phyloP scores from a whole-genome alignment of 2,113 vertebrate species.

The Trogon surrucura region DNA sequence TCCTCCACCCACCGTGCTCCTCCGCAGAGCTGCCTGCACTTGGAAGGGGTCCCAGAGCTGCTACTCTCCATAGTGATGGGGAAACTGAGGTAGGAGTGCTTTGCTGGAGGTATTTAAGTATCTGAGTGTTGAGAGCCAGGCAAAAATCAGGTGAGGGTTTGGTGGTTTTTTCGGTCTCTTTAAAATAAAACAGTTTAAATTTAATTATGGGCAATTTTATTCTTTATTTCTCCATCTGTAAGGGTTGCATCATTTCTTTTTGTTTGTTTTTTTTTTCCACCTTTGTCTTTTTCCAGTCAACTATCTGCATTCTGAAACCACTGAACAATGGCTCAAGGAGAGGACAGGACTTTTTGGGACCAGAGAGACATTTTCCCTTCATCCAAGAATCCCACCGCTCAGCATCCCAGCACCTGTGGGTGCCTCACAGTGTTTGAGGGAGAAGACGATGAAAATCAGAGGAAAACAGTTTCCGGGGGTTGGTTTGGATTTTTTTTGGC shows the following conservation, averaged over 20 bases:
- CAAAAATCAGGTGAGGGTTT: neutral
- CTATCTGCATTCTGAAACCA: neutral
- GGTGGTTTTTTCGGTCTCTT: neutral
- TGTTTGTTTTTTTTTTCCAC: neutral
- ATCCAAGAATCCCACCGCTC: rapidly evolving
- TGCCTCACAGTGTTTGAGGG: neutral
- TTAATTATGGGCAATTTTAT: neutral
- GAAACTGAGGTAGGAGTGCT: neutral
- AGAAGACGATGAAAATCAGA: neutral
- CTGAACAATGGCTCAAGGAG: neutral
- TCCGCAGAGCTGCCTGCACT: neutral
- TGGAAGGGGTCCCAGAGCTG: neutral
- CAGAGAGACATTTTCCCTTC: neutral
- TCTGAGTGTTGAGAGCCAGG: neutral
- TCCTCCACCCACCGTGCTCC: rapidly evolving
- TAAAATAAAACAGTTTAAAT: neutral
- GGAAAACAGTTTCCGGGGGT: neutral
- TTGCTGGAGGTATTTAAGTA: no score
- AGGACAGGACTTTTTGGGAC: neutral
- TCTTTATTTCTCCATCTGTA: neutral
- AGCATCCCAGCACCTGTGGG: neutral
- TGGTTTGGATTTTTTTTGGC: neutral
- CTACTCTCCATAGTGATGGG: no score
- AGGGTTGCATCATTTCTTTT: no score
- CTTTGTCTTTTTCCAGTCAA: neutral